These are phyloP conservation scores for Lutraria lutraria DNA, from an alignment of 2,888 invertebrate species.

Conservation along the genomic window DNA sequence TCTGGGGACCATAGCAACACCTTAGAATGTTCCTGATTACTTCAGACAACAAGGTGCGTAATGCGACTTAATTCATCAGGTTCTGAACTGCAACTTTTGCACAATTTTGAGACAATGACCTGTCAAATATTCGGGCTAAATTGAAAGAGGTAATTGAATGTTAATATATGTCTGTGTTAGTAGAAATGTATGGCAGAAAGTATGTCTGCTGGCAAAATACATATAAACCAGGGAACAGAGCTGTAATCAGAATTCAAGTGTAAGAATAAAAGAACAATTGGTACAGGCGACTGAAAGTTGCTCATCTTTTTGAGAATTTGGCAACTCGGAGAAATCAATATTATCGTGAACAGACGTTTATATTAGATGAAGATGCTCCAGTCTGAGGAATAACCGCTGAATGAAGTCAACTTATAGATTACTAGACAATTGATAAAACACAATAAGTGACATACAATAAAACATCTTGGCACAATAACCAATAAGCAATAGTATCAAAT, in stretches of 20 bases:
- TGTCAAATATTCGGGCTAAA: neutral
- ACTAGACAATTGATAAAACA: neutral
- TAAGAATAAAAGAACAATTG: neutral
- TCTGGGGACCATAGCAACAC: neutral
- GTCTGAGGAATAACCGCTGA: neutral
- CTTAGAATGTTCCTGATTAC: neutral
- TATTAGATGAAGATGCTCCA: neutral
- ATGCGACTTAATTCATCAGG: neutral
- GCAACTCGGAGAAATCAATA: slow-evolving; percentile 4
- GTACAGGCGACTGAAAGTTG: neutral
- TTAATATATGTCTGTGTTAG: neutral
- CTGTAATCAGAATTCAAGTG: neutral
- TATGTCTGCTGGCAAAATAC: neutral
- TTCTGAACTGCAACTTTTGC: neutral
- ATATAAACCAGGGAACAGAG: neutral
- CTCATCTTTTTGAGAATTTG: neutral
- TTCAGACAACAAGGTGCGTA: neutral
- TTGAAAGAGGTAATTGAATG: slow-evolving; percentile 9
- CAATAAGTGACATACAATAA: neutral
- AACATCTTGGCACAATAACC: neutral
- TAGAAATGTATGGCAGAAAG: neutral
- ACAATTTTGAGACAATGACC: slow-evolving; percentile 12
- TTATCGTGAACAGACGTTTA: neutral
- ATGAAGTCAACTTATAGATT: neutral
- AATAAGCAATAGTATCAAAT: neutral